Base-by-base conservation (phyloP, 2,113 vertebrate species). In the Oreocharis arfaki region DNA sequence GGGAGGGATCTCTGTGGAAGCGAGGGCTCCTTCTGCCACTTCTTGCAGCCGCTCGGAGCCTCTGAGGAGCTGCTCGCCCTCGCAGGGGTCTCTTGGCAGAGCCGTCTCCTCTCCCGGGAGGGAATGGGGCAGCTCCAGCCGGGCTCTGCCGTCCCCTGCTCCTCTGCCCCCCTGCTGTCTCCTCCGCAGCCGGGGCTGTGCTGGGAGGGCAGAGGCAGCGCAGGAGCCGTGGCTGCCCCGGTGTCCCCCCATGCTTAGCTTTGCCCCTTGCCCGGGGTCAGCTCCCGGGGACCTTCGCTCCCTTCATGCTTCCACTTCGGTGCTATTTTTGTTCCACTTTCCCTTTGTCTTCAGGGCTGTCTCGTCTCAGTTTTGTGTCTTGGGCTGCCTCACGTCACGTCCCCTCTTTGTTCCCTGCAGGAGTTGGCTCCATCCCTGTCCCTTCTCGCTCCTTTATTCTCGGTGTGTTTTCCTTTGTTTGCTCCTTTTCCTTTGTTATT, bases 1-100 rank as follows among this genome's bases (percentile, higher is more conserved):
- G 26, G 24, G 55, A 15, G 0, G 2, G 15, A 7, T 73, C 7
- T 0, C 1, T 4, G 0, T 4, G 22, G 39, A 13, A 16, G n/a
- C n/a, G 10, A 22, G 12, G 10, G 11, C 13, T 74, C 49, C 27
- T 26, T 32, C n/a, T 30, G 39, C 35, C 21, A 0, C 11, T 6
- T 5, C 61, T 10, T 35, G 17, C 28, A 11, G 6, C 2, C 14
- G 9, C 70, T 52, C 3, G 0, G 22, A n/a, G 70, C 15, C 4
- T 0, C 64, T 3, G n/a, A 24, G 73, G 49, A 10, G n/a, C n/a
- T 11, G 22, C 21, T 37, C 3, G 0, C 20, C 16, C n/a, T n/a
- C 5, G 8, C 33, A 44, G 65, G 32, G 23, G 23, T 47, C 26
- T 18, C 84, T 32, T 0, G 49, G 33, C 70, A 77, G 73, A 47